Conservation (phyloP, 1,140 invertebrate species). For the Sminthurides bifidus region DNA sequence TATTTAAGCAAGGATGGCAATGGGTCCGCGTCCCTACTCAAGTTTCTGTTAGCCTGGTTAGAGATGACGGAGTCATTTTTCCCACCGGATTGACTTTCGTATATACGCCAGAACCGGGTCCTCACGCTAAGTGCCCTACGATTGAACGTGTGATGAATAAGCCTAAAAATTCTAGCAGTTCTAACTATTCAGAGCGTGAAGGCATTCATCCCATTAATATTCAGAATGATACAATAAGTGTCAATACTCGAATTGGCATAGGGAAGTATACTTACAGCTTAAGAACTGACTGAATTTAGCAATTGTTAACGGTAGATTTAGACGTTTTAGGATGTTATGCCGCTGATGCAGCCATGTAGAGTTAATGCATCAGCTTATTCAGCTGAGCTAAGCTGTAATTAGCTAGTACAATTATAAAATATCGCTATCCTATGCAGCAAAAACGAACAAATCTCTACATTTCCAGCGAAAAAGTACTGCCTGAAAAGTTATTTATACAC, state of each 20-base stretch:
- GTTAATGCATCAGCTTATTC: neutral
- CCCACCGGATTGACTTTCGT: conserved; percentile 50
- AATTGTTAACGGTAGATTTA: too few species aligned
- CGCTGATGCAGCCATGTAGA: too few species aligned
- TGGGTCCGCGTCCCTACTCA: conserved; percentile 49
- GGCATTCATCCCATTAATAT: conserved; percentile 4
- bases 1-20: conserved; percentile 47
- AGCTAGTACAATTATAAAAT: too few species aligned
- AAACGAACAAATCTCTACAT: too few species aligned
- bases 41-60: conserved; percentile 51
- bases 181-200: neutral
- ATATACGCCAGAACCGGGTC: conserved; percentile 31
- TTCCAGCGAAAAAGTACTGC: too few species aligned
- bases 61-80: conserved; percentile 56
- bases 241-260: conserved; percentile 10
- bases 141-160: conserved; percentile 23
- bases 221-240: conserved; percentile 4
- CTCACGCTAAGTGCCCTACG: conserved; percentile 11
- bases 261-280: conserved; percentile 21
- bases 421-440: too few species aligned
- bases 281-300: too few species aligned
- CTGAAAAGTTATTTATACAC: too few species aligned
- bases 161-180: conserved; percentile 13
- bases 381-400: neutral
- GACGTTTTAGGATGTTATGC: too few species aligned